A percentile compares a stretch with the other conserved stretches of the same genome.
Conservation (phyloP, 2,797 vertebrate genomes). For the Pyrocephalus nanus region DNA sequence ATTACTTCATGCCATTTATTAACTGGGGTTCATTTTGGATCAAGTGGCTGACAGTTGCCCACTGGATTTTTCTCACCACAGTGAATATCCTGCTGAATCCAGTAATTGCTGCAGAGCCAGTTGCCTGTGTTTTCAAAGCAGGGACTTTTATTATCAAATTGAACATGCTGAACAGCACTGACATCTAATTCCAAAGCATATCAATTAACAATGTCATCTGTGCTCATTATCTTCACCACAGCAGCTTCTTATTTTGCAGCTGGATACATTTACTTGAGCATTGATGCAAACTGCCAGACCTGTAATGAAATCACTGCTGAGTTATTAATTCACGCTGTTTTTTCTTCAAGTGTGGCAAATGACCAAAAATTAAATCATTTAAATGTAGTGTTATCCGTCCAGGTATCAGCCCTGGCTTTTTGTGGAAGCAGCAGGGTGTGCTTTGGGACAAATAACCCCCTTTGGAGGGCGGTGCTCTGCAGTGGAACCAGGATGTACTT, state of each 20-base stretch:
- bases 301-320: background rate
- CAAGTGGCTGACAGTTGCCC: background rate
- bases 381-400: background rate
- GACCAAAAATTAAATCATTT: background rate
- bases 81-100: background rate
- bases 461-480: background rate
- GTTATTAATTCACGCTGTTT: constrained; percentile 11
- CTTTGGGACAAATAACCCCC: background rate
- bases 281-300: constrained; percentile 8
- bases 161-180: background rate
- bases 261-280: background rate
- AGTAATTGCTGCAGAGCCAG: background rate
- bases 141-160: background rate
- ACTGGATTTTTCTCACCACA: background rate
- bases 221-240: background rate
- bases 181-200: background rate
- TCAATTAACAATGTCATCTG: background rate
- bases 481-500: background rate
- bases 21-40: background rate
- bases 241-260: constrained; percentile 2
- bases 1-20: background rate
- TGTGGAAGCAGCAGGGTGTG: background rate
- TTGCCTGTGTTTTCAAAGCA: background rate
- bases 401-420: background rate
- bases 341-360: background rate